Base-by-base conservation (phyloP, 2,113 vertebrate species). In the Malurus elegans region DNA sequence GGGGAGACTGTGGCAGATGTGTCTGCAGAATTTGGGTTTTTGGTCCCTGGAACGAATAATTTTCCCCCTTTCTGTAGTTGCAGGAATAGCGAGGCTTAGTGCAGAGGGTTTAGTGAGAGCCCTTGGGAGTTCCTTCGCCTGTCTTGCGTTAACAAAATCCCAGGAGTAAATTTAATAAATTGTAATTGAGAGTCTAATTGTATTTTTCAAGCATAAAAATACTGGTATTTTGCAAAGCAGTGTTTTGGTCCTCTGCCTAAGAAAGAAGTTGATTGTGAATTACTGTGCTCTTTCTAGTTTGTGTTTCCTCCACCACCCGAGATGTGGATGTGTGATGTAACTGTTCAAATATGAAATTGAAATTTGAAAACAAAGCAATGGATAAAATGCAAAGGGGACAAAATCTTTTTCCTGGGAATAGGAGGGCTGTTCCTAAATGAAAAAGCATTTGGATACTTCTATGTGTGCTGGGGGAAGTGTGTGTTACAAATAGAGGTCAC, bases 21-120 rank as follows among this genome's bases (percentile, higher is more conserved):
- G 48, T 78, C 65, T 90, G 95, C 92, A 95, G 90, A 69, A 90
- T 72, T 75, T n/a, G 88, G 82, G 72, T 78, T 48, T 86, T 72
- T 88, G 53, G 17, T 75, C 3, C 60, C 53, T 57, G 1, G 36
- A 44, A 51, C 13, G 18, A 40, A 34, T 25, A 0, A 0, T 45
- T 58, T 45, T 20, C 1, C 20, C 53, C 20, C 8, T 64, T 78
- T 73, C 25, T 50, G 20, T 72, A 57, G 54, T 54, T 23, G 56
- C 51, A 53, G 67, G 50, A 76, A 7, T 2, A 1, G 18, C 0
- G 0, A 61, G 36, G 53, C 36, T 72, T 23, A 28, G 56, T 8
- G 44, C 51, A 5, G 51, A 69, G 81, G 67, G 5, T 66, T 88
- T 32, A 60, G 38, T 15, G 90, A 80, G 82, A 83, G 72, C 93